These are phyloP conservation scores for Notolepis coatsorum DNA, from an alignment of 2,797 vertebrate genomes.

Conservation along the genomic window DNA sequence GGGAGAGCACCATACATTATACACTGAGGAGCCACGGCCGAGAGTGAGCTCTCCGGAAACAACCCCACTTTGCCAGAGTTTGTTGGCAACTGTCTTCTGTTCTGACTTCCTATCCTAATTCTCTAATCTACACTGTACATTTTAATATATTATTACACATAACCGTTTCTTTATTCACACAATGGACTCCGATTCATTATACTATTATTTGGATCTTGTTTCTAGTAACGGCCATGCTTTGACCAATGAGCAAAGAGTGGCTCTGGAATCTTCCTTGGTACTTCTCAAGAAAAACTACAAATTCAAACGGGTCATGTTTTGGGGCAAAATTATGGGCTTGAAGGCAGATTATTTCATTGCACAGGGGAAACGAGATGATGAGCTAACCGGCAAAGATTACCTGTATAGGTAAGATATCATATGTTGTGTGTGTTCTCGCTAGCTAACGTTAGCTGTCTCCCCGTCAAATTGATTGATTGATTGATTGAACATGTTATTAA, in stretches of 20 bases:
- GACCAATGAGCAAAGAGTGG: slow-evolving; percentile 82
- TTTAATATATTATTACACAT: too few relatives aligned
- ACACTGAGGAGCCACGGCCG: too few relatives aligned
- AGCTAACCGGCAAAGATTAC: slow-evolving; percentile 73
- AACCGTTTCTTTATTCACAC: neutral
- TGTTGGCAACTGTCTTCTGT: too few relatives aligned
- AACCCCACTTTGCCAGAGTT: too few relatives aligned
- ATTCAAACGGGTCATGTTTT: slow-evolving; percentile 81
- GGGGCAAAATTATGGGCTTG: slow-evolving; percentile 85
- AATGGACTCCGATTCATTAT: slow-evolving; percentile 78
- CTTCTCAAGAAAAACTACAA: slow-evolving; percentile 82
- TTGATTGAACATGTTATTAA: too few relatives aligned
- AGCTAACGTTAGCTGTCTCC: too few relatives aligned
- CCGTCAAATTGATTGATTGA: too few relatives aligned
- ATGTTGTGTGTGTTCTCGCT: too few relatives aligned
- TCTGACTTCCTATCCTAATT: neutral
- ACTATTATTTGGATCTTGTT: slow-evolving; percentile 75
- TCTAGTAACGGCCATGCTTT: slow-evolving; percentile 78
- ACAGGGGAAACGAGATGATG: slow-evolving; percentile 79
- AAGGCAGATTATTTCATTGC: slow-evolving; percentile 83
- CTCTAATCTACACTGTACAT: too few relatives aligned
- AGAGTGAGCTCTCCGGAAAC: too few relatives aligned
- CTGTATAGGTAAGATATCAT: slow-evolving; percentile 83
- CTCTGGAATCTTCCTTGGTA: slow-evolving; percentile 77
- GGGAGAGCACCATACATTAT: too few relatives aligned